These are phyloP conservation scores for Tribolium madens DNA, from an alignment of 1,140 invertebrate species.

Conservation along the genomic window DNA sequence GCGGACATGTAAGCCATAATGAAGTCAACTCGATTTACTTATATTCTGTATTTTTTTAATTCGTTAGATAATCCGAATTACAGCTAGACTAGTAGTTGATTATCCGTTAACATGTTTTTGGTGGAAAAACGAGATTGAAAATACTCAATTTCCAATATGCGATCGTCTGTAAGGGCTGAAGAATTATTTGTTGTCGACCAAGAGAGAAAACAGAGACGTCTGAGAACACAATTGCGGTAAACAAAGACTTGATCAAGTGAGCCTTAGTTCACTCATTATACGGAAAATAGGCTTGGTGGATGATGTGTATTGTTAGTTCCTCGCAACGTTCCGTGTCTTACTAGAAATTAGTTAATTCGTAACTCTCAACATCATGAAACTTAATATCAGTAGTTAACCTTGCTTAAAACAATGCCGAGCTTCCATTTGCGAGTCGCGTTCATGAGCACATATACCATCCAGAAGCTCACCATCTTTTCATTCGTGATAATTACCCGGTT, in stretches of 20 bases:
- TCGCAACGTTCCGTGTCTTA: constrained; percentile 51
- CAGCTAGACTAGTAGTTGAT: background rate
- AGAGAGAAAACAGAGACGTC: constrained; percentile 7
- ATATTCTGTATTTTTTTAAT: background rate
- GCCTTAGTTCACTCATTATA: constrained; percentile 48
- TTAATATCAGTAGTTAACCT: constrained; percentile 53
- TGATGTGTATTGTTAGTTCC: constrained; percentile 52
- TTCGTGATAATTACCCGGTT: constrained; percentile 22
- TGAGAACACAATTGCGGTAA: constrained; percentile 42
- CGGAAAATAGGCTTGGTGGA: constrained; percentile 52
- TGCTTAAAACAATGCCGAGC: constrained; percentile 32
- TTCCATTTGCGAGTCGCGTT: constrained; percentile 6
- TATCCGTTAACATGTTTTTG: background rate
- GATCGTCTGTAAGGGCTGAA: background rate
- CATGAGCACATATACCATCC: constrained; percentile 5
- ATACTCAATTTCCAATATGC: background rate
- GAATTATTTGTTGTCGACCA: constrained; percentile 12
- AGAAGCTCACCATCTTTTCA: constrained; percentile 8
- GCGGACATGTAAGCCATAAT: constrained; percentile 6
- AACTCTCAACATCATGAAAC: constrained; percentile 51
- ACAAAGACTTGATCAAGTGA: constrained; percentile 49
- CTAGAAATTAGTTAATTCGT: constrained; percentile 56
- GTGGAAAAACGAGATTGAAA: background rate
- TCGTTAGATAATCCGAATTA: too few relatives aligned
- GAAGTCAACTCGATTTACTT: background rate